Conservation (phyloP, 2,888 invertebrate species). For the Microctonus aethiopoides region DNA sequence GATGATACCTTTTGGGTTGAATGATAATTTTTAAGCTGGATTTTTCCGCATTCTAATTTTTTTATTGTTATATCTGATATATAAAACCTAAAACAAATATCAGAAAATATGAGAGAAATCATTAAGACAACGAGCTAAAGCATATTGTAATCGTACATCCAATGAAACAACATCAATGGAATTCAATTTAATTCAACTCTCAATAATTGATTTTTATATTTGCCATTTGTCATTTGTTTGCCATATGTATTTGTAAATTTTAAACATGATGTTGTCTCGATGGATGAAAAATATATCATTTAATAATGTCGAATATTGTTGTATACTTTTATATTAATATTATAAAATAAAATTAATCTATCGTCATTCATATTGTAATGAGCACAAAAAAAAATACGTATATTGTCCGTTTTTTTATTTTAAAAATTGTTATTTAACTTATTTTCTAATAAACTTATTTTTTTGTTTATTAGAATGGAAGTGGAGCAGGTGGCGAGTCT, state of each 20-base stretch:
- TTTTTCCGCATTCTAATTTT: slow-evolving; percentile 9
- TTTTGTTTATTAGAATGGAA: slow-evolving; percentile 87
- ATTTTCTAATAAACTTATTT: slow-evolving; percentile 69
- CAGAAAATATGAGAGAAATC: background rate
- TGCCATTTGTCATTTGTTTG: background rate
- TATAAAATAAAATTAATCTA: slow-evolving; percentile 32
- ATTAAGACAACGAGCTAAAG: background rate
- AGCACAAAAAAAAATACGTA: slow-evolving; percentile 45
- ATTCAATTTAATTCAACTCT: background rate
- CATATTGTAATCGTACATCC: slow-evolving; percentile 15
- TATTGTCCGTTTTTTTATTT: slow-evolving; percentile 57
- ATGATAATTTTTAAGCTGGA: background rate
- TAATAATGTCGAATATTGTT: background rate
- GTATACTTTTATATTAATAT: background rate
- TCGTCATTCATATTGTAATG: slow-evolving; percentile 16
- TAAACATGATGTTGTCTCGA: background rate
- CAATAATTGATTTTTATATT: background rate
- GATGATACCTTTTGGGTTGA: too few species aligned
- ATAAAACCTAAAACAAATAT: background rate
- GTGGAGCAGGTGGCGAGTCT: slow-evolving; percentile 81
- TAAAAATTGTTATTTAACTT: slow-evolving; percentile 60
- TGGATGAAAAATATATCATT: background rate
- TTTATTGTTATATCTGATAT: too few species aligned
- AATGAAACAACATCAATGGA: background rate
- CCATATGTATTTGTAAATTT: background rate